Base-by-base conservation (phyloP, 2,113 vertebrate species). In the Otus sunia region DNA sequence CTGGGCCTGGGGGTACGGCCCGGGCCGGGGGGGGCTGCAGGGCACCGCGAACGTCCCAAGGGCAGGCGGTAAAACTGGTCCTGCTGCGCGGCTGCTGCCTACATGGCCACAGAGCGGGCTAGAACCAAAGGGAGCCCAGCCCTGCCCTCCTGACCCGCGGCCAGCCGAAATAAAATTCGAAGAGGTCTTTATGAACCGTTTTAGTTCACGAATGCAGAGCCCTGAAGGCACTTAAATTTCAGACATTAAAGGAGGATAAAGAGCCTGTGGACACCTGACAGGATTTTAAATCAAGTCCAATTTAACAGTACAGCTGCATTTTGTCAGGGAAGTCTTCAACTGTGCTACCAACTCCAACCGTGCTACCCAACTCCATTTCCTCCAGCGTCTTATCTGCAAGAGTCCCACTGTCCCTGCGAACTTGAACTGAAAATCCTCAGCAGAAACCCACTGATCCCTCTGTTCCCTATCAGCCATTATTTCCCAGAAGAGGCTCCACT, bases 21-120 rank as follows among this genome's bases (percentile, higher is more conserved):
- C 34, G 1, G 64, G 41, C 25, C 25, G 12, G 43, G 15, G 36
- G 11, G 11, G 68, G 41, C 13, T 43, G 32, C 36, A 1, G 59
- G 60, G 62, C 67, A 26, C 36, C 6, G 10, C 18, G 2, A 45
- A 2, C 45, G 1, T 2, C 2, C 3, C 16, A 3, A 3, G 13
- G 34, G 58, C 36, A 4, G 45, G 23, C 32, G 21, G 37, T 0
- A 10, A 23, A 22, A 39, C 74, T 15, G 30, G 45, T 4, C 2
- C 55, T 21, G 45, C 64, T 19, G 23, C 49, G 5, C 6, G 32
- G 47, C 41, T 32, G 30, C 58, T n/a, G 37, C 36, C 41, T 16
- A 4, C 62, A 14, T 0, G 39, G 79, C 52, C 67, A 32, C 22
- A 4, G 72, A 15, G 58, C 15, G 2, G 32, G 34, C 10, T 18